phyloP scores from a whole-genome alignment of 2,797 vertebrate genomes.

The Aselliscus stoliczkanus region DNA sequence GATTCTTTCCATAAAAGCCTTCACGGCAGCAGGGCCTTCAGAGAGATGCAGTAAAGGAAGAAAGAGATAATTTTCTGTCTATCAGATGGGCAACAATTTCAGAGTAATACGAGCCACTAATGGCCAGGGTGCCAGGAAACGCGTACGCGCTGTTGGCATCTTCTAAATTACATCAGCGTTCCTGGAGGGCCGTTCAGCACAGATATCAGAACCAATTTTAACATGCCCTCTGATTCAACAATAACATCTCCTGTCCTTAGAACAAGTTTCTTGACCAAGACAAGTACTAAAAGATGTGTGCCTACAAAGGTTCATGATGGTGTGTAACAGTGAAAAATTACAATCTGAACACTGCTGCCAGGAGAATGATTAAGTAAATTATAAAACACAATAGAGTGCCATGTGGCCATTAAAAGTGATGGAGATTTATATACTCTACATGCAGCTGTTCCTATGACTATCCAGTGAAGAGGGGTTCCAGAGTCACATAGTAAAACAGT shows the following conservation, averaged over 20 bases:
- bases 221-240: not conserved
- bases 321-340: not conserved
- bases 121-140: not conserved
- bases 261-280: slow-evolving; percentile 11
- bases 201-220: not conserved
- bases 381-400: not conserved
- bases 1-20: not conserved
- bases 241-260: not conserved
- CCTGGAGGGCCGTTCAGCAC: not conserved
- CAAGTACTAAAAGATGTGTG: not conserved
- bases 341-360: not conserved
- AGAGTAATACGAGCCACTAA: not conserved
- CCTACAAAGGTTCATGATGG: not conserved
- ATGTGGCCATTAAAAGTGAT: not conserved
- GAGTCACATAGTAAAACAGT: not conserved
- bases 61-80: not conserved
- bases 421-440: not conserved
- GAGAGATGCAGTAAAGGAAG: not conserved
- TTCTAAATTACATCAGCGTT: not conserved
- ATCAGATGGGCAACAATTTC: not conserved
- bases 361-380: not conserved
- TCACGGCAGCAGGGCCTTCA: not conserved
- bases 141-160: not conserved
- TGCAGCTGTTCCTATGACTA: not conserved
- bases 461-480: not conserved